Evolutionary conservation across 2,888 invertebrate genomes (phyloP).

Genomic region (Dolichomitus sp.): DNA sequence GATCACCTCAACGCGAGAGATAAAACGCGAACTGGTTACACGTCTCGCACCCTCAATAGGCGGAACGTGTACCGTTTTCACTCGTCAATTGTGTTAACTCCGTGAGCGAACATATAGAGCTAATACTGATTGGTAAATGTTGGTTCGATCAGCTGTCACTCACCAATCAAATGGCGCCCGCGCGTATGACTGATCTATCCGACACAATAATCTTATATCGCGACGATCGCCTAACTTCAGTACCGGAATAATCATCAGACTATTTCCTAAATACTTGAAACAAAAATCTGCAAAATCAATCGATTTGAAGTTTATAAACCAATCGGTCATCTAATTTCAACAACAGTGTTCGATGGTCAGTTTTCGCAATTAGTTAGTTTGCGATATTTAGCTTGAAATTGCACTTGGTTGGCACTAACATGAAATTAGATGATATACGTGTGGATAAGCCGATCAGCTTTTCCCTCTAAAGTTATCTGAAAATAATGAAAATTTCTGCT

Average conservation of each 20-base stretch:
- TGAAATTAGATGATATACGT: too few relatives aligned
- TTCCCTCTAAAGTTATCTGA: not conserved
- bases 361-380: not conserved
- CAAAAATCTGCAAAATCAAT: slow-evolving; percentile 9
- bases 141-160: slow-evolving; percentile 57
- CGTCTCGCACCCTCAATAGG: not conserved
- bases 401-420: too few relatives aligned
- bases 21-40: not conserved
- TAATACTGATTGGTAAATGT: slow-evolving; percentile 73
- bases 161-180: slow-evolving; percentile 50
- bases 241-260: not conserved
- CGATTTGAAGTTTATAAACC: not conserved
- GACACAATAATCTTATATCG: not conserved
- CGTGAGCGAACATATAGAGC: slow-evolving; percentile 20
- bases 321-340: not conserved
- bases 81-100: slow-evolving; percentile 32
- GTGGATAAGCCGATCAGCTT: not conserved
- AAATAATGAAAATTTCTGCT: not conserved
- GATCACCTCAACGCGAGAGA: not conserved
- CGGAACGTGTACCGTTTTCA: slow-evolving; percentile 22
- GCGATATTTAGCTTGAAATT: not conserved
- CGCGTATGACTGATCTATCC: not conserved
- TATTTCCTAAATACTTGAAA: not conserved
- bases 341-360: not conserved
- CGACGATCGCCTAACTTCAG: slow-evolving; percentile 2